Base-by-base conservation (phyloP, 2,888 invertebrate genomes). In the Drosophila borborema region DNA sequence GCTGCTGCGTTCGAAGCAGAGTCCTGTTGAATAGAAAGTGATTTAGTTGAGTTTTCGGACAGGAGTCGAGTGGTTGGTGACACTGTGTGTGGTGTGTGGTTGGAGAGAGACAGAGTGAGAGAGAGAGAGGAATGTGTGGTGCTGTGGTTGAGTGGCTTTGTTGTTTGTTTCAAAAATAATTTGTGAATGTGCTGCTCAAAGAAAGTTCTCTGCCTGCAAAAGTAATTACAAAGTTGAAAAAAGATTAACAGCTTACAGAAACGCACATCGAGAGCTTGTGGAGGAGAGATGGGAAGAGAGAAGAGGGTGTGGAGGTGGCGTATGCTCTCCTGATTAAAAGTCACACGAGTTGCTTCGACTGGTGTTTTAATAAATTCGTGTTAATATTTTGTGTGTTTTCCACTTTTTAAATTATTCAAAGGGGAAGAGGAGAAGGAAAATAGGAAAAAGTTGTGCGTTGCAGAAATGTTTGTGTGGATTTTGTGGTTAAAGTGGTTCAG, bases 151-250 rank as follows among this genome's bases (percentile, higher is more conserved):
- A 61, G 60, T 77, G 72, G 70, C 61, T 75, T 60, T 71, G 64
- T 64, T 67, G 67, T 46, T 77, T 72, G 64, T 71, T 68, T 73
- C 68, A 34, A 68, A 80, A 72, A 81, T 73, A 82, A 85, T 83
- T 82, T 85, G 79, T 55, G 74, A 72, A 82, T 80, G 64, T 72
- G 74, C 36, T 46, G 41, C 60, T 66, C 58, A 40, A 67, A 49
- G 48, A 82, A 90, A 91, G 77, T 90, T 89, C 9, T 67, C 51
- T 80, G 56, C 49, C 68, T 86, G 82, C 80, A 86, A 90, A 91
- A 91, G 91, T 91, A 91, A 91, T 91, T 91, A 91, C 88, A 91
- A 91, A 91, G 88, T 91, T 86, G 75, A 79, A 67, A 77, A 86
- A 88, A 90, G 91, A 91, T 91, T 91, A 91, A 91, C 85, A 89